Conservation (phyloP, 2,797 vertebrate genomes). For the Pelodytes ibericus region DNA sequence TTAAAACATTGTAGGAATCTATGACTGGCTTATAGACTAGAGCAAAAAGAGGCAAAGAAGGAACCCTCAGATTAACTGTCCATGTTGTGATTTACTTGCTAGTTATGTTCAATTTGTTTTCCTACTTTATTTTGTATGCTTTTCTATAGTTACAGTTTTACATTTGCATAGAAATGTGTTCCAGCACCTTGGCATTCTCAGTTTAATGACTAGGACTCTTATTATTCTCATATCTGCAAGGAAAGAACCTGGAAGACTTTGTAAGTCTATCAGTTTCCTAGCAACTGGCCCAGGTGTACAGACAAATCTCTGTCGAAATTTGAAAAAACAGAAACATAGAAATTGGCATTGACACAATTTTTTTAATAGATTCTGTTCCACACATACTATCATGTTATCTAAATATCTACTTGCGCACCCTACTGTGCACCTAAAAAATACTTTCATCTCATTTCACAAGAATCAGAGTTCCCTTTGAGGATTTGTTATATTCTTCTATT, state of each 20-base stretch:
- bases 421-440: not conserved
- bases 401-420: not conserved
- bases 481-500: not conserved
- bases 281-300: slow-evolving; percentile 59
- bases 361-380: not conserved
- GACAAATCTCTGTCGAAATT: slow-evolving; percentile 3
- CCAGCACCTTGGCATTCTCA: slow-evolving; percentile 38
- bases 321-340: accelerated
- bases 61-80: too few relatives aligned
- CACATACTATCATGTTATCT: not conserved
- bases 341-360: slow-evolving; percentile 25
- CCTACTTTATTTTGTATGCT: too few relatives aligned
- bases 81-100: too few relatives aligned
- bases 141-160: not conserved
- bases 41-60: too few relatives aligned
- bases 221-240: slow-evolving; percentile 47
- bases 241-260: slow-evolving; percentile 34
- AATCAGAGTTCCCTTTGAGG: not conserved
- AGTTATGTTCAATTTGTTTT: too few relatives aligned
- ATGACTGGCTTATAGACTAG: too few relatives aligned
- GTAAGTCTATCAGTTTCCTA: slow-evolving; percentile 62
- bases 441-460: not conserved
- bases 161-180: slow-evolving; percentile 30
- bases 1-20: too few relatives aligned
- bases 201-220: slow-evolving; percentile 37